These are phyloP conservation scores for Calliopum simillimum DNA, from an alignment of 2,888 invertebrate species.

Conservation along the genomic window DNA sequence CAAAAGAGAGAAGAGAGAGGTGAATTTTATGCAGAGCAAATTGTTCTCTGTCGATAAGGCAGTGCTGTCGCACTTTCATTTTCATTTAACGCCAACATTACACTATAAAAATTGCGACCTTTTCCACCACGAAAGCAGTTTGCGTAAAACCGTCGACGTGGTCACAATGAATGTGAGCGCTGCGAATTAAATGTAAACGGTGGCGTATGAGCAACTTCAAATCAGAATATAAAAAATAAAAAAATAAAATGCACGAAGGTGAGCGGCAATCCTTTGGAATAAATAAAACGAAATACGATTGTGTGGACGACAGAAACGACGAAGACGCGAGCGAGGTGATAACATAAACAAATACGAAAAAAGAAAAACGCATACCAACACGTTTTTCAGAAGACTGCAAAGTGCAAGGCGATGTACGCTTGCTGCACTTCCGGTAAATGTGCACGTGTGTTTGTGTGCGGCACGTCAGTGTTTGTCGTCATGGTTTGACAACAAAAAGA, in stretches of 20 bases:
- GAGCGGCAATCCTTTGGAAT: background rate
- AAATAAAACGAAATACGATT: background rate
- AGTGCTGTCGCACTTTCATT: conserved; percentile 8
- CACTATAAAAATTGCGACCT: conserved; percentile 34
- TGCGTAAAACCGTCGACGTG: conserved; percentile 35
- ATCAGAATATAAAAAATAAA: conserved; percentile 5
- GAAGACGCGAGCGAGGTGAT: conserved; percentile 8
- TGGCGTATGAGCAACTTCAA: conserved; percentile 9
- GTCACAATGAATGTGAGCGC: conserved; percentile 17
- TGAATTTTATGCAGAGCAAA: background rate
- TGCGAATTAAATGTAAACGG: conserved; percentile 14
- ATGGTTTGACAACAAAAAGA: too few relatives aligned
- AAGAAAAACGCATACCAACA: background rate
- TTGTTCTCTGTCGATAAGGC: conserved; percentile 9
- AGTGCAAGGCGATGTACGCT: conserved; percentile 19
- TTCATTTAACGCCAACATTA: conserved; percentile 5
- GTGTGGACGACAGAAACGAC: background rate
- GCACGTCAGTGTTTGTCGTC: too few relatives aligned
- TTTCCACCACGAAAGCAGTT: conserved; percentile 39
- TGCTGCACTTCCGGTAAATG: conserved; percentile 13
- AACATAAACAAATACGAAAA: background rate
- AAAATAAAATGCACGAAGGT: background rate
- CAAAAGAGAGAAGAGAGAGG: background rate
- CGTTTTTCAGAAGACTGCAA: conserved; percentile 13
- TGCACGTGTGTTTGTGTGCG: background rate